Base-by-base conservation (phyloP, 2,797 vertebrate genomes). In the Lagorchestes hirsutus region DNA sequence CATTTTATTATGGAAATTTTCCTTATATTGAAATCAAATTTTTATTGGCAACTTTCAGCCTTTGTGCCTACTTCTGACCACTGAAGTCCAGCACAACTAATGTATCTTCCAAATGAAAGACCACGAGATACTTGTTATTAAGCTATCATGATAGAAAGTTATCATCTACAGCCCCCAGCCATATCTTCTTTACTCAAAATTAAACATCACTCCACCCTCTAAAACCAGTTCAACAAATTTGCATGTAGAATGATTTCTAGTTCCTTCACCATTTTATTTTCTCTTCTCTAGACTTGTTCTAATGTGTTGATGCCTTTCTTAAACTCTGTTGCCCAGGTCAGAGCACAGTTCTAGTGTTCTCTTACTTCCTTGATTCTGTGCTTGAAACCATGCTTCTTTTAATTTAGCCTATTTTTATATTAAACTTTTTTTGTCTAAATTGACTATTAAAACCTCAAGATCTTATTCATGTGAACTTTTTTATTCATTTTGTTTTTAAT, bases 151-250 rank as follows among this genome's bases (percentile, higher is more conserved):
- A 62, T 1, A 62, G 59, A 62, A 62, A n/a, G 62, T 1, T 67
- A 67, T n/a, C 1, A 14, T 62, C 11, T 11, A 2, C 11, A 12
- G 0, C 0, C n/a, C 6, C 0, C 16, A 22, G 6, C 18, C n/a
- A 24, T 40, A 0, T 46, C 18, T 82, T 82, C n/a, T 82, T 82
- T 82, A 22, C n/a, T 29, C 67, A 9, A 46, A 31, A 31, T 10
- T 67, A 67, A 67, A n/a, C 11, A 67, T 67, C 14, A 8, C 59
- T 34, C 31, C 31, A n/a, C 31, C 13, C 8, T 14, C 59, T 4
- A 82, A 82, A 82, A 46, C 34, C 14, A 82, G n/a, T 22, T 46
- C 6, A 24, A 46, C 18, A 82, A 82, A 46, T 46, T 46, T n/a
- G 6, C 11, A 46, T 46, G 22, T 74, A 74, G 16, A 2, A 40